These are phyloP conservation scores for Galaxias olidus DNA, from an alignment of 2,797 vertebrate species.

Conservation along the genomic window DNA sequence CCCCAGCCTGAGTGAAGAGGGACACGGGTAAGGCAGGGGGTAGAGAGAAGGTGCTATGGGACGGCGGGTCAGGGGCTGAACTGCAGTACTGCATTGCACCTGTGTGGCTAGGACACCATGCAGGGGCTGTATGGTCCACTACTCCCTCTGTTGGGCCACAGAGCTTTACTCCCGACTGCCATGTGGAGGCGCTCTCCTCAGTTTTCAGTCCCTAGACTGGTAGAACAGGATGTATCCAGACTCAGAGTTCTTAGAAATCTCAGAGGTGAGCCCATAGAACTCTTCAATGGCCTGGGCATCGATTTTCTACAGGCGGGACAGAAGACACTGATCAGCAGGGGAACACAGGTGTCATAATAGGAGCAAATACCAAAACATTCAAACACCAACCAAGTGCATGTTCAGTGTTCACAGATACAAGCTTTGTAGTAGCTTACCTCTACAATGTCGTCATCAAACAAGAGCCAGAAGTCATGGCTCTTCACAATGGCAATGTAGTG, in stretches of 20 bases:
- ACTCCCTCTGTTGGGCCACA: conserved; percentile 25
- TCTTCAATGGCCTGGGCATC: conserved; percentile 93
- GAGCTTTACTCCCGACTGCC: conserved; percentile 19
- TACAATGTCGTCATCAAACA: conserved; percentile 89
- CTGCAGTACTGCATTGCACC: conserved; percentile 60
- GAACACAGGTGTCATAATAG: not conserved
- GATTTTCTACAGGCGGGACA: conserved; percentile 79
- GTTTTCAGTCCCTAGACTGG: conserved; percentile 87
- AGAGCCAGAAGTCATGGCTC: conserved; percentile 89
- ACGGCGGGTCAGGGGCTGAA: conserved; percentile 40
- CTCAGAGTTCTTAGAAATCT: conserved; percentile 93
- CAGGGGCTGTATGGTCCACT: conserved; percentile 10
- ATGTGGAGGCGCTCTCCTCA: conserved; percentile 26
- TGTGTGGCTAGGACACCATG: conserved; percentile 53
- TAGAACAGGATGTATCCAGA: conserved; percentile 94
- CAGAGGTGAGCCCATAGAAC: conserved; percentile 91
- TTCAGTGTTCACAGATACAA: not conserved
- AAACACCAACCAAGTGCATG: too few species aligned
- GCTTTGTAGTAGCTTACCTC: conserved; percentile 73
- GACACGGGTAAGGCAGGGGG: conserved; percentile 26
- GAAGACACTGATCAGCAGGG: not conserved
- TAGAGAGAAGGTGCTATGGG: conserved; percentile 31
- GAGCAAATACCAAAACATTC: not conserved
- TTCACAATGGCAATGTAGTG: conserved; percentile 91
- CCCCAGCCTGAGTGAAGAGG: conserved; percentile 37